These are phyloP conservation scores for Trichogramma dendrolimi DNA, from an alignment of 2,888 invertebrate species.

Conservation along the genomic window DNA sequence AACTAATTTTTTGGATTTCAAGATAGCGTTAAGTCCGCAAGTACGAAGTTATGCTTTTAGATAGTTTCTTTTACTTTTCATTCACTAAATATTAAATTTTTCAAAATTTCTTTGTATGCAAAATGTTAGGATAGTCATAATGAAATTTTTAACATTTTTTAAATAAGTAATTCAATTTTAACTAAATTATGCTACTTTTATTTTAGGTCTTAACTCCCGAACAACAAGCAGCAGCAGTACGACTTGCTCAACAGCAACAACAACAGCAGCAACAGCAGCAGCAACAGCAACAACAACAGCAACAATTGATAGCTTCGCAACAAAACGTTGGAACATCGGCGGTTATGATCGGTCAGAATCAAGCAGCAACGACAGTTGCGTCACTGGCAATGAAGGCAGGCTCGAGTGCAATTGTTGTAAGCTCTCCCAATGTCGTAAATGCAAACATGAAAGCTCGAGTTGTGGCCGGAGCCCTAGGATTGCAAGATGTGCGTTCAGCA, in stretches of 20 bases:
- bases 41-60: no score
- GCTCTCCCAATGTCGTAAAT: slow-evolving; percentile 32
- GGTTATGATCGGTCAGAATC: slow-evolving; percentile 41
- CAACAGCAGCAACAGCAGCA: slow-evolving; percentile 45
- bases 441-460: slow-evolving; percentile 41
- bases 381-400: slow-evolving; percentile 38
- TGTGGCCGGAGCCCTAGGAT: slow-evolving; percentile 31
- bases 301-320: slow-evolving; percentile 29
- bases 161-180: no score
- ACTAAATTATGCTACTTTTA: not conserved
- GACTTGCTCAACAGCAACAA: slow-evolving; percentile 33
- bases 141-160: no score
- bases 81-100: no score
- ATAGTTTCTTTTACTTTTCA: no score
- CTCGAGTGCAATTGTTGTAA: slow-evolving; percentile 34
- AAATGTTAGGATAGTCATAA: no score
- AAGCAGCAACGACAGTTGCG: slow-evolving; percentile 38
- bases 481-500: slow-evolving; percentile 44
- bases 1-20: no score
- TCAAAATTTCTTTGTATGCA: no score
- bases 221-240: slow-evolving; percentile 38
- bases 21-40: no score
- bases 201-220: slow-evolving; percentile 42
- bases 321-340: slow-evolving; percentile 30
- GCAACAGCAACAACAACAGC: slow-evolving; percentile 35